Base-by-base conservation (phyloP, 2,888 invertebrate species). In the Ypsolopha scabrella region DNA sequence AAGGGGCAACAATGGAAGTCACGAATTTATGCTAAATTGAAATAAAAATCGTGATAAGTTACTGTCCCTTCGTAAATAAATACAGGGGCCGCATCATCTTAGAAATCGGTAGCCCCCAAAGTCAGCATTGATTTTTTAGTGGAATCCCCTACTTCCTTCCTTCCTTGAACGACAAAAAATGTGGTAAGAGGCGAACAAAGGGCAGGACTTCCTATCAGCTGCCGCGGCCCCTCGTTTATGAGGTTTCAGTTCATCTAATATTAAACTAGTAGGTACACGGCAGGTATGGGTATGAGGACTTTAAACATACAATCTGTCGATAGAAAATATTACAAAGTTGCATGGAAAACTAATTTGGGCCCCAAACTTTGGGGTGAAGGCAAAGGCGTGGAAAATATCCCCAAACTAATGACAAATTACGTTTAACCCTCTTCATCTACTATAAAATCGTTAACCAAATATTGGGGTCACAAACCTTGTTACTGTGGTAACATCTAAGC, bases 181-280 rank as follows among this genome's bases (percentile, higher is more conserved):
- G 70, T 65, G 75, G 80, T 68, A 65, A 68, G 69, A 68, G 68
- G 65, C 57, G 73, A 80, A 85, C 82, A 86, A 85, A 85, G 79
- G 82, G 72, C 80, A 75, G 73, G 71, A 86, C 83, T 86, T 87
- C 87, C 85, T 81, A 87, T 87, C 87, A 87, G 87, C 87, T 87
- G 87, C 75, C 77, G 60, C 62, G 67, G 70, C 78, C 80, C 80
- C 71, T 68, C 65, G 74, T 77, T 80, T 74, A 73, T 68, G 69
- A 61, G 83, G 82, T 80, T 83, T 85, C 82, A 34, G n/a, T 33
- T 37, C 37, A 49, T 49, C 50, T 41, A 44, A 43, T 43, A 43
- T 43, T 44, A 44, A 51, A 53, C 33, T 41, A 53, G 33, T n/a
- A n/a, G n/a, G n/a, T 24, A 24, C 24, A 24, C 2, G 24, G 24